Percentiles rank a stretch among this genome's conserved stretches.
Evolutionary conservation across 2,888 invertebrate genomes (phyloP).

Genomic region (Philereme vetulata): DNA sequence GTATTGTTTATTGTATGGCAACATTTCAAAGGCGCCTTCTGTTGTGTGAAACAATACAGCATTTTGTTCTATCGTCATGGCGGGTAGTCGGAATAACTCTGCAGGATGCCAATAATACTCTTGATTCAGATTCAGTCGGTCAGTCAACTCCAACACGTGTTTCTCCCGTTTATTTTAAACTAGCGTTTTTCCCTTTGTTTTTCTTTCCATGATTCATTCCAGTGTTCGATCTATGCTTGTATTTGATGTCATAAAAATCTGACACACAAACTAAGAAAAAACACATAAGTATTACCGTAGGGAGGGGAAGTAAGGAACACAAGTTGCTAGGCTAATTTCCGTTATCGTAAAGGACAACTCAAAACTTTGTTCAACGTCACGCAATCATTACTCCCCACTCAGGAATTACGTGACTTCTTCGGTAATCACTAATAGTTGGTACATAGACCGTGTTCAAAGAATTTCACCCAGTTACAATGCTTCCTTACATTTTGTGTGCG

Average conservation of each 20-base stretch:
- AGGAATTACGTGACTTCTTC: constrained; percentile 53
- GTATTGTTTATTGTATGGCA: constrained; percentile 31
- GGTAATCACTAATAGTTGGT: constrained; percentile 39
- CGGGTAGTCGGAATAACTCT: constrained; percentile 50
- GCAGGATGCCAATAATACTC: constrained; percentile 65
- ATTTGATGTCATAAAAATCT: no score
- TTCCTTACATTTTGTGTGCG: constrained; percentile 59
- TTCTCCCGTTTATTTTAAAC: constrained; percentile 41
- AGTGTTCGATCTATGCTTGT: no score
- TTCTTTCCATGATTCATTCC: no score
- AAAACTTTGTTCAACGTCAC: constrained; percentile 36
- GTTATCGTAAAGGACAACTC: constrained; percentile 23
- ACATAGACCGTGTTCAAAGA: constrained; percentile 49
- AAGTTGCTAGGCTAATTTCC: constrained; percentile 53
- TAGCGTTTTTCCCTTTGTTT: no score
- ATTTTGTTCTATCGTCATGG: constrained; percentile 47
- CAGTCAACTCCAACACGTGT: constrained; percentile 64
- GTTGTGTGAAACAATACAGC: constrained; percentile 54
- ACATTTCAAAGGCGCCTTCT: constrained; percentile 37
- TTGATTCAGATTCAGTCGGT: constrained; percentile 58
- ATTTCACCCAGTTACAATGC: constrained; percentile 45
- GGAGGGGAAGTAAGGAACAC: constrained; percentile 26
- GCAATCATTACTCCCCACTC: constrained; percentile 40
- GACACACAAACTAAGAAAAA: no score
- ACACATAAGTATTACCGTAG: no score